Evolutionary conservation across 2,797 vertebrate species (phyloP).

Genomic region (Halcyon badia): DNA sequence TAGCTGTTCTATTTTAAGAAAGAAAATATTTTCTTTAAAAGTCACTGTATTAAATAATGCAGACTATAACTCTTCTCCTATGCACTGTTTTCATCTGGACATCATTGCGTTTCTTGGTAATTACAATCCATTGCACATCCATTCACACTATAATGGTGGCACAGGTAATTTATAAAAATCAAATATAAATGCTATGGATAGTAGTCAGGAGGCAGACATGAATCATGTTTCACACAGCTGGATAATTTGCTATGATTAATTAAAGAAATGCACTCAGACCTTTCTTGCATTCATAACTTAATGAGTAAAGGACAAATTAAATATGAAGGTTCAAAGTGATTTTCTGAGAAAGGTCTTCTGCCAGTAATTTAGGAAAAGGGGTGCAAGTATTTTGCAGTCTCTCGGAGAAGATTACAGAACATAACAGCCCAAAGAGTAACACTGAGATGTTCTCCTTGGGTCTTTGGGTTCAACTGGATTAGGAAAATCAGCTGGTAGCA

Average conservation of each 20-base stretch:
- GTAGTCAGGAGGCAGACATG: background rate
- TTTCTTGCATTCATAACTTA: background rate
- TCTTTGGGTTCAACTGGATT: background rate
- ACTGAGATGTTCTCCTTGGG: background rate
- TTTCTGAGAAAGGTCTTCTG: conserved; percentile 21
- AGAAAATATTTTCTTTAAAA: conserved; percentile 7
- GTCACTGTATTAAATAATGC: background rate
- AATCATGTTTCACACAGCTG: background rate
- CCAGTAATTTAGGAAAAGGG: background rate
- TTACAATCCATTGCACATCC: background rate
- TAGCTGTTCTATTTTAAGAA: background rate
- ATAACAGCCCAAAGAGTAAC: background rate
- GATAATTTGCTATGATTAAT: conserved; percentile 45
- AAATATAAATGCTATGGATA: conserved; percentile 2
- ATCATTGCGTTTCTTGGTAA: conserved; percentile 11
- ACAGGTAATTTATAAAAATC: conserved; percentile 27
- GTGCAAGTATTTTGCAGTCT: background rate
- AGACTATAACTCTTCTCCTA: background rate
- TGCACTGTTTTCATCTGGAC: background rate
- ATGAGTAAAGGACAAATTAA: conserved; percentile 18
- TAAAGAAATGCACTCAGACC: conserved; percentile 15
- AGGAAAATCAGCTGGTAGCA: too few relatives aligned
- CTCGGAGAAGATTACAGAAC: background rate
- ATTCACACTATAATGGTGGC: background rate
- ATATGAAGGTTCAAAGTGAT: background rate